These are phyloP conservation scores for Oscheius onirici DNA, from an alignment of 2,888 invertebrate genomes.

Conservation along the genomic window DNA sequence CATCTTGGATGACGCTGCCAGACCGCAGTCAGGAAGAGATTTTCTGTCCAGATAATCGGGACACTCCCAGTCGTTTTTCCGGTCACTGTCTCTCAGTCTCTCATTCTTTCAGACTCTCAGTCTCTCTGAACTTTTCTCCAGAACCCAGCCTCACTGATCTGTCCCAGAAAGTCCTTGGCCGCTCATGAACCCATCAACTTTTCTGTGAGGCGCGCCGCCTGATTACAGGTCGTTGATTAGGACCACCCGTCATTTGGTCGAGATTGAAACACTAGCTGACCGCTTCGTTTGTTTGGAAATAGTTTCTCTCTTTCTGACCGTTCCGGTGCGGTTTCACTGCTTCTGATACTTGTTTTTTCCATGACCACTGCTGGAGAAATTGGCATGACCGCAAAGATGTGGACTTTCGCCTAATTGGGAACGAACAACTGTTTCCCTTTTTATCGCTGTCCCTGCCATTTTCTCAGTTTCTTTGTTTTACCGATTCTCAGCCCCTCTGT, in stretches of 20 bases:
- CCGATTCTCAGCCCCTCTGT: too few relatives aligned
- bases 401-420: too few relatives aligned
- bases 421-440: neutral
- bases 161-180: conserved; percentile 27
- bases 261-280: neutral
- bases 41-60: neutral
- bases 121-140: neutral
- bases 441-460: neutral
- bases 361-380: too few relatives aligned
- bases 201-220: conserved; percentile 8
- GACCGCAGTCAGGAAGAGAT: neutral
- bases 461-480: too few relatives aligned
- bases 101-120: neutral
- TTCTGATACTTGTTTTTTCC: conserved; percentile 14
- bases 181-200: conserved; percentile 31
- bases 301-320: conserved; percentile 3
- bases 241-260: neutral
- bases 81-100: neutral
- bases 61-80: neutral
- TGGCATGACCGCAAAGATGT: too few relatives aligned
- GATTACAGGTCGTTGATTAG: conserved; percentile 11
- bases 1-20: conserved; percentile 4
- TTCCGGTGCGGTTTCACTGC: conserved; percentile 19
- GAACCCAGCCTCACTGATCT: too few relatives aligned
- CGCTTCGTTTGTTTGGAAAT: neutral